A percentile compares a stretch with the other conserved stretches of the same genome.
Evolutionary conservation across 2,797 vertebrate genomes (phyloP).

Genomic region (Heterohyrax brucei): DNA sequence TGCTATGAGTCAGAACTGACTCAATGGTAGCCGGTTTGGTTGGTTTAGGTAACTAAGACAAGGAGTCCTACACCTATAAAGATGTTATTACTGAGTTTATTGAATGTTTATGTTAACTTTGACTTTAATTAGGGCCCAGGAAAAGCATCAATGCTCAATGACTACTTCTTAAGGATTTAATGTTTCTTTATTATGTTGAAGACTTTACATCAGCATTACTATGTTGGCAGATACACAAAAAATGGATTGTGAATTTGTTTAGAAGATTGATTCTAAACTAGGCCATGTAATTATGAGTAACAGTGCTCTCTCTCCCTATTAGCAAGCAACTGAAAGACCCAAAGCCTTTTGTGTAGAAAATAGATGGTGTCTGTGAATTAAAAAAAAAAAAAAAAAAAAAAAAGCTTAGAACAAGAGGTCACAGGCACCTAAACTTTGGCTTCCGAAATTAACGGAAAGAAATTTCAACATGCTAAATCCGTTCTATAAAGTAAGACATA

Average conservation of each 20-base stretch:
- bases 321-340: slow-evolving; percentile 97
- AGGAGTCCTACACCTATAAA: slow-evolving; percentile 95
- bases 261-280: slow-evolving; percentile 97
- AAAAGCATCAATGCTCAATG: slow-evolving; percentile 94
- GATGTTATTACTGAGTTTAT: slow-evolving; percentile 95
- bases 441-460: not conserved
- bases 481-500: not conserved
- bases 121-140: slow-evolving; percentile 95
- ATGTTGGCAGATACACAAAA: slow-evolving; percentile 96
- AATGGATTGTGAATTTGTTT: slow-evolving; percentile 97
- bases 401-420: slow-evolving; percentile 93
- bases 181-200: slow-evolving; percentile 95
- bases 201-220: slow-evolving; percentile 96
- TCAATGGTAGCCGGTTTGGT: too few species aligned
- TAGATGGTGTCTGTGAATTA: slow-evolving; percentile 95
- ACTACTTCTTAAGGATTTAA: slow-evolving; percentile 96
- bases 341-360: slow-evolving; percentile 95
- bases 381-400: slow-evolving; percentile 92
- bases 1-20: too few species aligned
- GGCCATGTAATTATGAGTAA: slow-evolving; percentile 96
- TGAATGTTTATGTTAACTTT: slow-evolving; percentile 95
- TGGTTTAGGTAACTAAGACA: not conserved
- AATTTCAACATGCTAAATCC: not conserved
- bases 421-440: slow-evolving; percentile 85
- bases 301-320: slow-evolving; percentile 95